Conservation (phyloP, 1,140 invertebrate species). For the Bombus waltoni region DNA sequence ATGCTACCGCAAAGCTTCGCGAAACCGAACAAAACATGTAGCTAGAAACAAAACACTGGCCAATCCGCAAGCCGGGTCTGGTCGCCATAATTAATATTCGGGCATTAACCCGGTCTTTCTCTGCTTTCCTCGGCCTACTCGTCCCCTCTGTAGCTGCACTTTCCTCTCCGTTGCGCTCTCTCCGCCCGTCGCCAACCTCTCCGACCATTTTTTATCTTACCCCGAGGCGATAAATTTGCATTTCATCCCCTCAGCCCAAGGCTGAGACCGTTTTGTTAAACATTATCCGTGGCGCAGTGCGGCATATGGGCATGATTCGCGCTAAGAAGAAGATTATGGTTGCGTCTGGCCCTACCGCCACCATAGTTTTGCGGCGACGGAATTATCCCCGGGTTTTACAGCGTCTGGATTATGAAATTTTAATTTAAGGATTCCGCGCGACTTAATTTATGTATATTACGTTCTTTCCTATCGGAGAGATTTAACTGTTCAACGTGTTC, state of each 20-base stretch:
- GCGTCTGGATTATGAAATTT: constrained; percentile 29
- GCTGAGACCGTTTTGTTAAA: constrained; percentile 72
- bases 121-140: constrained; percentile 30
- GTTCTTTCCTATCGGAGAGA: background rate
- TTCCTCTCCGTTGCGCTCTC: background rate
- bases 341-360: background rate
- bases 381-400: constrained; percentile 28
- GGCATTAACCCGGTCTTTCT: constrained; percentile 66
- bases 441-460: background rate
- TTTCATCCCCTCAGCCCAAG: constrained; percentile 57
- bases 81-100: constrained; percentile 76
- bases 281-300: constrained; percentile 60
- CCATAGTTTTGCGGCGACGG: constrained; percentile 5
- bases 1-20: background rate
- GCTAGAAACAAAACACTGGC: constrained; percentile 69
- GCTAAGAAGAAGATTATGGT: constrained; percentile 41
- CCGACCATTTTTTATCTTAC: constrained; percentile 46
- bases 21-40: constrained; percentile 62
- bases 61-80: constrained; percentile 59
- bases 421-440: background rate
- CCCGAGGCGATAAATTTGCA: constrained; percentile 73
- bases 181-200: background rate
- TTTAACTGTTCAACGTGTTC: too few species aligned
- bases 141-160: background rate
- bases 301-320: constrained; percentile 55